phyloP scores from a whole-genome alignment of 2,113 vertebrate species.

The Hyla sarda region DNA sequence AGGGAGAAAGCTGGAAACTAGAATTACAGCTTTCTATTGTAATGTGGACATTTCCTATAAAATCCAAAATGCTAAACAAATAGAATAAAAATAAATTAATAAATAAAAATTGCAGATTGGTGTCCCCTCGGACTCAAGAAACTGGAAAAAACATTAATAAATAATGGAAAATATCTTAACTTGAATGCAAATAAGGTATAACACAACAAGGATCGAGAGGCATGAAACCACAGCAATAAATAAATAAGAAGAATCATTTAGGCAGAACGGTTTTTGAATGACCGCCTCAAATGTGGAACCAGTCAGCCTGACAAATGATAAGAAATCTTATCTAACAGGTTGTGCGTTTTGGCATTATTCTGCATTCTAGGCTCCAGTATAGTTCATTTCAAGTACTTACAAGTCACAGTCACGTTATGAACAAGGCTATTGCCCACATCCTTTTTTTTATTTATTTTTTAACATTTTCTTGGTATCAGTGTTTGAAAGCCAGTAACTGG shows the following conservation, averaged over 20 bases:
- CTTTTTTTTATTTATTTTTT: too few relatives aligned
- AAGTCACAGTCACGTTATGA: too few relatives aligned
- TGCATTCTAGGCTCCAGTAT: neutral
- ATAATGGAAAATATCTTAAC: neutral
- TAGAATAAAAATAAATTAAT: too few relatives aligned
- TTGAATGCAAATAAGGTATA: neutral
- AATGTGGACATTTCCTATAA: neutral
- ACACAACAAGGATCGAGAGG: neutral
- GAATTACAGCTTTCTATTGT: neutral
- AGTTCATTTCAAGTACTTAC: neutral
- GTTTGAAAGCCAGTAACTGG: too few relatives aligned
- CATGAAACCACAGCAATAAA: neutral
- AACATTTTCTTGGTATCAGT: too few relatives aligned
- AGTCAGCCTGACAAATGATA: neutral
- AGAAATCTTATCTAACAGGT: neutral
- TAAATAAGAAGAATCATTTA: neutral
- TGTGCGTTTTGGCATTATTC: neutral
- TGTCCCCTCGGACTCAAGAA: neutral
- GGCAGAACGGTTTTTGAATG: neutral
- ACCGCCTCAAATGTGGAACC: neutral
- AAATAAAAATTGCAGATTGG: neutral
- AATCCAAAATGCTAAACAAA: neutral
- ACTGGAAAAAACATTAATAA: neutral
- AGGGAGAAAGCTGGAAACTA: neutral
- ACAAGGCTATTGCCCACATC: too few relatives aligned